Base-by-base conservation (phyloP, 1,140 invertebrate species). In the Eulimnadia texana region DNA sequence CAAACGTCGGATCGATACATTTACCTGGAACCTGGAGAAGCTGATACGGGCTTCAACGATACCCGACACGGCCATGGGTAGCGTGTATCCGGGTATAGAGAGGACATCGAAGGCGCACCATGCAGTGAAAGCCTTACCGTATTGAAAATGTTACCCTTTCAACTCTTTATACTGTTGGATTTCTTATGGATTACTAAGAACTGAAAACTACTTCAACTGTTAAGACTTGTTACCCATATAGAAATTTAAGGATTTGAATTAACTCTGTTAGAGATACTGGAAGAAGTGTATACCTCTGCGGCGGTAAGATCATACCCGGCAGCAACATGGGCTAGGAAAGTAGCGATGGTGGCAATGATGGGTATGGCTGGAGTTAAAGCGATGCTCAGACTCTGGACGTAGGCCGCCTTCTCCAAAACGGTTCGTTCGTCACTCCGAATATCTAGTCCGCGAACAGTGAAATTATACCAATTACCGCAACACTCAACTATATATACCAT, bases 311-410 rank as follows among this genome's bases (percentile, higher is more conserved):
- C 77, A 69, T 77, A 71, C 29, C 80, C 82, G 24, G 75, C 70
- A 19, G 73, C 68, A n/a, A 83, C 75, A 64, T 84, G 79, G n/a
- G 76, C 73, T 19, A 84, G 69, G 66, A 86, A 82, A 1, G 80
- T 84, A 47, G 82, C 70, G 56, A 83, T 79, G 3, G 78, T 74
- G 0, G 82, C 76, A 53, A 84, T 73, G 49, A 82, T 72, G 13
- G 84, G 80, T 42, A 84, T 74, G 27, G 82, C 74, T n/a, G 79
- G 76, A 42, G 80, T 75, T 25, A 81, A 68, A 3, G 82, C 81
- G 28, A 80, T 76, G 63, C 78, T 80, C 19, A 84, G 66, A 67
- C 79, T 82, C 66, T 82, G 78, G 0, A 80, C 73, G 64, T 79
- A 82, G 1, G 79, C 79, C 63, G 74, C 74, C 67, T 78, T 80